Evolutionary conservation across 1,140 invertebrate species (phyloP).

Genomic region (Lordiphosa clarofinis): DNA sequence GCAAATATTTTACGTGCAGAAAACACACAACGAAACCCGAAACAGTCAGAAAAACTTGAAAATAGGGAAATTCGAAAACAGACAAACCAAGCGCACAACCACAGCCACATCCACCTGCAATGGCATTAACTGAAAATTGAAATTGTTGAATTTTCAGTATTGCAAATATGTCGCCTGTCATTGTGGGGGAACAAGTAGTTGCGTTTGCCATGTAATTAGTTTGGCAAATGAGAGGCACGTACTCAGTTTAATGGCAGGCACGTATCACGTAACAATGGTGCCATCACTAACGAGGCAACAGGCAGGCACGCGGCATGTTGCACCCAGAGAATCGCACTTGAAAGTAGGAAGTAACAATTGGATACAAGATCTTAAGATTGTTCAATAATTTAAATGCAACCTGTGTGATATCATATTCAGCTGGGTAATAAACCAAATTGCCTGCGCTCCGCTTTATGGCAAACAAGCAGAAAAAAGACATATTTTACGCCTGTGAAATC

Average conservation of each 20-base stretch:
- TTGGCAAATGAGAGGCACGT: conserved; percentile 16
- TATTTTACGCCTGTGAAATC: no score
- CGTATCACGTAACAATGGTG: no score
- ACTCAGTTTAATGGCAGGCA: no score
- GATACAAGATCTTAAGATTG: no score
- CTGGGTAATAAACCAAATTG: no score
- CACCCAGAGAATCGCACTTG: no score
- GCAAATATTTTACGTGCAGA: conserved; percentile 73
- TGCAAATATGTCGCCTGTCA: conserved; percentile 21
- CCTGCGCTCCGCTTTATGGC: no score
- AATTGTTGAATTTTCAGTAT: conserved; percentile 29
- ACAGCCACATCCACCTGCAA: neutral
- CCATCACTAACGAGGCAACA: conserved; percentile 18
- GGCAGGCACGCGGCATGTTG: no score
- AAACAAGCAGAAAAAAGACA: no score
- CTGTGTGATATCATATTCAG: no score
- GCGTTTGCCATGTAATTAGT: conserved; percentile 36
- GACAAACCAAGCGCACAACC: neutral
- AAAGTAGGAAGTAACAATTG: no score
- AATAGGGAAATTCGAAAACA: neutral
- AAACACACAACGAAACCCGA: conserved; percentile 9
- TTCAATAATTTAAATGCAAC: no score
- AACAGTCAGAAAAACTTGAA: neutral
- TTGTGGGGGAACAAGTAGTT: conserved; percentile 22
- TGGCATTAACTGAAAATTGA: conserved; percentile 24